Evolutionary conservation across 2,113 vertebrate genomes (phyloP).

Genomic region (Oplegnathus fasciatus): DNA sequence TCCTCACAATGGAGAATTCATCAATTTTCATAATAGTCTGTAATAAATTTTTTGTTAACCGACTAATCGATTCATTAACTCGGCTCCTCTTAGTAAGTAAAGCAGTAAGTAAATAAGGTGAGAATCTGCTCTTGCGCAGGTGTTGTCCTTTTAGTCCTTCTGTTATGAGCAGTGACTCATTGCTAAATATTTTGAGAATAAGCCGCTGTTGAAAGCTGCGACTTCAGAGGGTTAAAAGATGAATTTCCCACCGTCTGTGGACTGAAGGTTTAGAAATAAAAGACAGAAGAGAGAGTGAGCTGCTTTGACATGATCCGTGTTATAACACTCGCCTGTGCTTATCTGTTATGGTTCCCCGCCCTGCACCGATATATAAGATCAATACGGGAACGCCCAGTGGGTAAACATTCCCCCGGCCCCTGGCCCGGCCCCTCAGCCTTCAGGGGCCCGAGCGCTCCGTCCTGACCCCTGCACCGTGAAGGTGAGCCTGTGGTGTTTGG

Average conservation of each 20-base stretch:
- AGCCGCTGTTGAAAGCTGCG: neutral
- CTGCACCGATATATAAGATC: slow-evolving; percentile 73
- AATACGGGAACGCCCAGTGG: slow-evolving; percentile 79
- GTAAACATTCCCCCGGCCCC: slow-evolving; percentile 72
- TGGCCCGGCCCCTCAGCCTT: slow-evolving; percentile 33
- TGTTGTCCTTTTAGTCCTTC: neutral
- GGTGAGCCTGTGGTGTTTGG: slow-evolving; percentile 85
- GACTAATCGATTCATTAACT: too few species aligned
- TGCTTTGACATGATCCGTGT: slow-evolving; percentile 66
- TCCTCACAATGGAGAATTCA: too few species aligned
- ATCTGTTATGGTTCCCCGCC: slow-evolving; percentile 73
- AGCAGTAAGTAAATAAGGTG: too few species aligned
- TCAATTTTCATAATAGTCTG: too few species aligned
- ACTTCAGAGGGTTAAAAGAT: neutral
- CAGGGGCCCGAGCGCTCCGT: slow-evolving; percentile 35
- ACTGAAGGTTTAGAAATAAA: slow-evolving; percentile 19
- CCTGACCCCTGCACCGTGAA: slow-evolving; percentile 73
- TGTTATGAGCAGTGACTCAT: neutral
- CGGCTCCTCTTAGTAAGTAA: too few species aligned
- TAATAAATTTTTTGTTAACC: too few species aligned
- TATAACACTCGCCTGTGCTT: slow-evolving; percentile 64
- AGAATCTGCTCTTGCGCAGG: too few species aligned
- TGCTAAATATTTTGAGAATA: neutral
- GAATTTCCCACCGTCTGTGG: slow-evolving; percentile 54
- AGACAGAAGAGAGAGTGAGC: slow-evolving; percentile 5